Evolutionary conservation across 2,113 vertebrate species (phyloP), one percentile per base, ranked within the genome.

Genomic region (Meleagris gallopavo): DNA sequence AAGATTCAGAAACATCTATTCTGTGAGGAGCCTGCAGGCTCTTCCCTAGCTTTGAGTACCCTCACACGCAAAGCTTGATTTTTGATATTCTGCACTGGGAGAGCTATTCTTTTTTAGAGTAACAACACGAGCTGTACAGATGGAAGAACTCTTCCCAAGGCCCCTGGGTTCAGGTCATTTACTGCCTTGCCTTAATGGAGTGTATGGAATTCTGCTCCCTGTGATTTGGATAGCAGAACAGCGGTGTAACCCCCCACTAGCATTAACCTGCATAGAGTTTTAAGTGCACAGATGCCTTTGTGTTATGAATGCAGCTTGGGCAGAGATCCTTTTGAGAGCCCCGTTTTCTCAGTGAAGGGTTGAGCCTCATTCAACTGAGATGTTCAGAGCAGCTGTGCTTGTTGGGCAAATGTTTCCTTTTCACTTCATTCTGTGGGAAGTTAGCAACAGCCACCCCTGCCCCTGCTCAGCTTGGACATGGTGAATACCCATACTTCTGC

Each of bases 381-480:
- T 3, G 6, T 22, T 40, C 43, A 50, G 38, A 78, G 48, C 34
- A 74, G 50, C 74, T 77, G 74, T 54, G 10, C 14, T 58, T 9
- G 6, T 22, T 69, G 41, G 27, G 36, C 16, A 50, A 54, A 89
- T 8, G 9, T 61, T 30, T 43, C 8, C 6, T 46, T 76, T 52
- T 38, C 34, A 22, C 67, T 38, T 52, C n/a, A 1, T 9, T 11
- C 10, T 22, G 10, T 18, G 27, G 36, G 62, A 69, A 74, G 3
- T 30, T 21, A 54, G 3, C 58, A 69, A 50, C 0, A 9, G 13
- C 7, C 29, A 69, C 3, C 34, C n/a, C 2, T 6, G 19, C 5
- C 2, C 45, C 45, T 18, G 13, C 7, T 25, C 24, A 17, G 36
- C 11, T 34, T 82, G 34, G n/a, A 34, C 17, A 8, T 0, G 0